phyloP scores from a whole-genome alignment of 2,113 vertebrate species.

The Oryzias celebensis region DNA sequence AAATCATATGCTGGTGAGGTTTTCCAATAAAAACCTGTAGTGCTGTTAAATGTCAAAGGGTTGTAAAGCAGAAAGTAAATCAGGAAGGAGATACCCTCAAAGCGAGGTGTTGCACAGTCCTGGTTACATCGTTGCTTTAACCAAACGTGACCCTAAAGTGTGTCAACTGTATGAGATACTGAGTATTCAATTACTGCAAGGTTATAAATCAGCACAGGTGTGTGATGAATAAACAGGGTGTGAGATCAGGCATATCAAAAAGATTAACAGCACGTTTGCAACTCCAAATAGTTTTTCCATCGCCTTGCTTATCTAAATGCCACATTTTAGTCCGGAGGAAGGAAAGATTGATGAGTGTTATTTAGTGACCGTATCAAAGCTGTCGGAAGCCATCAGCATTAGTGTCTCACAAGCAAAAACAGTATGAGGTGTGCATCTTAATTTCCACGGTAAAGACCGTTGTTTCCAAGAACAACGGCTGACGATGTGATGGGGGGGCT shows the following conservation, averaged over 20 bases:
- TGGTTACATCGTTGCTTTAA: slow-evolving; percentile 51
- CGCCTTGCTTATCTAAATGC: slow-evolving; percentile 11
- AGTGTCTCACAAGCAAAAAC: slow-evolving; percentile 9
- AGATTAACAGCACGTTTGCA: slow-evolving; percentile 38
- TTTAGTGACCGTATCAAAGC: background rate
- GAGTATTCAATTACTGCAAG: slow-evolving; percentile 23
- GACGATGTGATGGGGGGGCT: background rate
- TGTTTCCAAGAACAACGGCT: slow-evolving; percentile 8
- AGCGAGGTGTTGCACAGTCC: slow-evolving; percentile 35
- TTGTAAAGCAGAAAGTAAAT: slow-evolving; percentile 55
- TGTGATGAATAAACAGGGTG: slow-evolving; percentile 25
- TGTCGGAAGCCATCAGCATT: slow-evolving; percentile 3
- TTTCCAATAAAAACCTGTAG: slow-evolving; percentile 44
- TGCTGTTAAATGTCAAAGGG: slow-evolving; percentile 44
- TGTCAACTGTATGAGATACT: slow-evolving; percentile 30
- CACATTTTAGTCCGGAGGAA: background rate
- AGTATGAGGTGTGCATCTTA: background rate
- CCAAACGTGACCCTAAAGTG: slow-evolving; percentile 35
- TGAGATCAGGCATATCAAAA: slow-evolving; percentile 45
- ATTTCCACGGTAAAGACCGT: slow-evolving; percentile 13
- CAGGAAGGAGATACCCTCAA: slow-evolving; percentile 48
- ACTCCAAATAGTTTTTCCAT: slow-evolving; percentile 27
- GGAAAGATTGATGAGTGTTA: slow-evolving; percentile 1
- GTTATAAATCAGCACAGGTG: slow-evolving; percentile 57
- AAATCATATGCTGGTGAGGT: slow-evolving; percentile 44